A percentile compares a stretch with the other conserved stretches of the same genome.
These are phyloP conservation scores for Ifrita kowaldi DNA, from an alignment of 2,113 vertebrate species.

Conservation along the genomic window DNA sequence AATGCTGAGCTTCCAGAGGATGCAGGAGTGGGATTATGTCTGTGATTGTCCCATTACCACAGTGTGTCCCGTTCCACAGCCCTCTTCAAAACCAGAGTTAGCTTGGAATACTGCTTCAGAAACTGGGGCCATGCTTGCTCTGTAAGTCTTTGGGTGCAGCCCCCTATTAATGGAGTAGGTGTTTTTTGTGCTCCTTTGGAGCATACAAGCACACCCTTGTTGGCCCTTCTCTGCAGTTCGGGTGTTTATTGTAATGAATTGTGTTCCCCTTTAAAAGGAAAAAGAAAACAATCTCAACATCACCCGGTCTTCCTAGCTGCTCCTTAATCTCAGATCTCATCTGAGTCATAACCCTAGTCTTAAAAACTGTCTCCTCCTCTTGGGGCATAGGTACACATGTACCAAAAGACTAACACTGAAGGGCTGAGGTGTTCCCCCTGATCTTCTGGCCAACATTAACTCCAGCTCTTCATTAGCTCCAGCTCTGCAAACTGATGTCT, in stretches of 20 bases:
- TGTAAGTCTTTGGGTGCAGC: background rate
- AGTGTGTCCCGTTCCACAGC: background rate
- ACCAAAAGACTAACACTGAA: background rate
- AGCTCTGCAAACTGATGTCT: background rate
- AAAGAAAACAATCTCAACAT: background rate
- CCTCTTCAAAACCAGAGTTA: background rate
- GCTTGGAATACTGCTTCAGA: background rate
- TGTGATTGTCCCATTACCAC: fast-evolving
- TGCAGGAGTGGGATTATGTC: background rate
- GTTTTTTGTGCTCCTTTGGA: background rate
- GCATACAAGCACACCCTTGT: background rate
- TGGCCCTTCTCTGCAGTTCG: background rate
- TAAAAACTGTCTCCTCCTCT: background rate
- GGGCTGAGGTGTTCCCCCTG: background rate
- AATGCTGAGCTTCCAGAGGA: background rate
- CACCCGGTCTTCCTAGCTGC: background rate
- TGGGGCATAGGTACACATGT: no score
- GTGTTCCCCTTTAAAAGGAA: background rate
- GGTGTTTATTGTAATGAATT: background rate
- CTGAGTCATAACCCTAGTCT: background rate
- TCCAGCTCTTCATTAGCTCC: background rate
- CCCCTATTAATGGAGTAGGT: background rate
- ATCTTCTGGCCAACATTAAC: background rate
- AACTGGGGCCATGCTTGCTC: background rate
- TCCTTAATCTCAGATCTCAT: background rate